Conservation (phyloP, 2,888 invertebrate genomes). For the Carterocephalus palaemon region DNA sequence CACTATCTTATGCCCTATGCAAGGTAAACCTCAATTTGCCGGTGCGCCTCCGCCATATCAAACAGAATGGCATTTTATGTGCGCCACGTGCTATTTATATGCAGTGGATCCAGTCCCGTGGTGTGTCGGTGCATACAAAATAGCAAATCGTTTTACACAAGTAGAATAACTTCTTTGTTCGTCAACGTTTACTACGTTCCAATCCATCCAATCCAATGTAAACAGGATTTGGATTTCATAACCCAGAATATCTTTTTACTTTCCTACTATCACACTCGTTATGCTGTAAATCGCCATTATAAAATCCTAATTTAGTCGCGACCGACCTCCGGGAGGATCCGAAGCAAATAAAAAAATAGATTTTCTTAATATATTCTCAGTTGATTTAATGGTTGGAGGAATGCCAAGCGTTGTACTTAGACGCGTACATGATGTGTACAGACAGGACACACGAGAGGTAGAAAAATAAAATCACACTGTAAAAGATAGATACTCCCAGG, state of each 20-base stretch:
- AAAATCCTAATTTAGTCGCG: background rate
- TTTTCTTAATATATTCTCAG: conserved; percentile 5
- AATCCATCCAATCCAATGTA: too few relatives aligned
- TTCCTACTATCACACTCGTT: too few relatives aligned
- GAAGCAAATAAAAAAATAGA: background rate
- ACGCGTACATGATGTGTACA: too few relatives aligned
- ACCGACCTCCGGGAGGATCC: background rate
- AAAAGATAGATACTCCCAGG: too few relatives aligned
- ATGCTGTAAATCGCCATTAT: background rate
- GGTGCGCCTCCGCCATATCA: conserved; percentile 26
- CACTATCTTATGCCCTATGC: too few relatives aligned
- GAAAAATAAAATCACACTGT: too few relatives aligned
- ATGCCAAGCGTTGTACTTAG: conserved; percentile 5
- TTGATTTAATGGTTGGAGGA: conserved; percentile 2
- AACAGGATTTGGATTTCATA: too few relatives aligned
- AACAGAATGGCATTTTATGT: conserved; percentile 26
- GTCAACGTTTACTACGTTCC: too few relatives aligned
- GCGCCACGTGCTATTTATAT: conserved; percentile 36
- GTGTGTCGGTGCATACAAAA: conserved; percentile 28
- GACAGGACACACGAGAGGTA: background rate
- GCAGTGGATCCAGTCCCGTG: conserved; percentile 34
- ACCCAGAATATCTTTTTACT: too few relatives aligned
- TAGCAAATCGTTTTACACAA: conserved; percentile 2
- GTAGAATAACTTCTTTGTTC: conserved; percentile 1
- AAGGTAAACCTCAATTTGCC: conserved; percentile 10